Conservation (phyloP, 2,113 vertebrate species). For the Gadus macrocephalus region DNA sequence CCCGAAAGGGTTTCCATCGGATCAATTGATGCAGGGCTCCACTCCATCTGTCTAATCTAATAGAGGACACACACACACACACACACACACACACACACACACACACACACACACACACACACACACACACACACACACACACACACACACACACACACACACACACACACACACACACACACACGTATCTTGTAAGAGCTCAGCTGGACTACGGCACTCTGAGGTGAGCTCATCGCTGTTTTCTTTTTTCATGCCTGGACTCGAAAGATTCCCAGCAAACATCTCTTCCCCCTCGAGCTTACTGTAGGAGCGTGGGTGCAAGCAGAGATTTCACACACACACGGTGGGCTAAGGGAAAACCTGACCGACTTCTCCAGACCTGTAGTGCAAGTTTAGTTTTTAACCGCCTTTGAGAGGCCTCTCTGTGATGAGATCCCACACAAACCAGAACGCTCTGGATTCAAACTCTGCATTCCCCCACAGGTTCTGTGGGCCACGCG, state of each 20-base stretch:
- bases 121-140: neutral
- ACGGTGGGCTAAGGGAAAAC: constrained; percentile 41
- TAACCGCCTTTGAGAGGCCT: constrained; percentile 12
- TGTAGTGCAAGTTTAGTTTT: constrained; percentile 42
- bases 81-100: neutral
- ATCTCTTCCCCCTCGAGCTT: constrained; percentile 11
- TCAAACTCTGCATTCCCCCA: neutral
- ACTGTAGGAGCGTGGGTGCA: constrained; percentile 14
- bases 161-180: constrained; percentile 9
- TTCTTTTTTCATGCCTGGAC: constrained; percentile 49
- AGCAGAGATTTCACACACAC: neutral
- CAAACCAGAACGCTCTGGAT: neutral
- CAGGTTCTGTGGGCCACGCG: neutral
- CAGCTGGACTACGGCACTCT: constrained; percentile 33
- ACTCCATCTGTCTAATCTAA: no score
- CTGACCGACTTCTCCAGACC: constrained; percentile 53
- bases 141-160: neutral
- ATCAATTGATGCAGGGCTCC: no score
- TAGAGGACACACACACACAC: neutral
- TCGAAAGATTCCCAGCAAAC: constrained; percentile 37
- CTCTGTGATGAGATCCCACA: neutral
- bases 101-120: neutral
- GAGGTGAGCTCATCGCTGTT: constrained; percentile 36
- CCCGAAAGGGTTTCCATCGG: no score
- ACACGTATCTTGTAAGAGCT: constrained; percentile 11